Evolutionary conservation across 2,113 vertebrate genomes (phyloP), one percentile per base, ranked within the genome.

Genomic region (Terrapene triunguis): DNA sequence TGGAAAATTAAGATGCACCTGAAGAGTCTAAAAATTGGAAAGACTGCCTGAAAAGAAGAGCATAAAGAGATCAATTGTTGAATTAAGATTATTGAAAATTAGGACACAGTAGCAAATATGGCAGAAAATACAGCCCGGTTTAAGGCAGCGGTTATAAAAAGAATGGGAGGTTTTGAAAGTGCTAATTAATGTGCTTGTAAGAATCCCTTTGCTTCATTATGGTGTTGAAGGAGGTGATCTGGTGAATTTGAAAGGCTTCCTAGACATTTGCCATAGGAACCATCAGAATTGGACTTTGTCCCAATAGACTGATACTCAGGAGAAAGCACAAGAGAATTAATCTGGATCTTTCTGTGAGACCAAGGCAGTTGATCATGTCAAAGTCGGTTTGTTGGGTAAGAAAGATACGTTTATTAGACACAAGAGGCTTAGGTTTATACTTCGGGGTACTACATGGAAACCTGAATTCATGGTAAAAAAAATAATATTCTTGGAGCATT

Each of bases 81-180:
- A 82, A 69, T 65, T 87, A n/a, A 88, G 81, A 89, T 85, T 90
- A 85, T 88, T 85, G 94, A 38, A 92, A 90, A 83, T 81, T 72
- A n/a, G 59, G 50, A 48, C 44, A 47, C 2, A 78, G 80, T 1
- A 2, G 80, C n/a, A 84, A 84, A 72, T 1, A 10, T 51, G 22
- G 0, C 55, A 87, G 80, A 88, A 84, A 79, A 59, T 27, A 78
- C 9, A 35, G 92, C 80, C 55, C 10, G 59, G 90, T 90, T 95
- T 48, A 95, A 95, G 84, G 22, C 72, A 89, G 88, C 72, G 54
- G 57, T 94, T 89, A 92, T 88, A 72, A 89, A 90, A 78, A 44
- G 42, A 78, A 78, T 27, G 22, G 22, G 74, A 47, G 79, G 47
- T 19, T 87, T 74, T 79, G 80, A 22, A 91, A 94, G 84, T 4